Evolutionary conservation across 2,888 invertebrate genomes (phyloP).

Genomic region (Eilema caniola): DNA sequence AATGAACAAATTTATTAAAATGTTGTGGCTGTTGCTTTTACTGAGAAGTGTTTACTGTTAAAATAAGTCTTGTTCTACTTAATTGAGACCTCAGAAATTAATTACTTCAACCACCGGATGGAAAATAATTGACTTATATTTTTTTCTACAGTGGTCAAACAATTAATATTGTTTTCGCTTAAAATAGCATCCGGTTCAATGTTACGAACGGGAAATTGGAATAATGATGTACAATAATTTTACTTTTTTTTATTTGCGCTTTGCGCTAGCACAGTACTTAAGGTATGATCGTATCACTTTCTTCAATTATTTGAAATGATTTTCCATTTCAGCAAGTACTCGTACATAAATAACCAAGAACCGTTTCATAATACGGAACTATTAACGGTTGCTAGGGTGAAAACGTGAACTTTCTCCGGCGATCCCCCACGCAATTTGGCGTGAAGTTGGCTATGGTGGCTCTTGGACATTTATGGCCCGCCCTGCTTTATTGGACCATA

Average conservation of each 20-base stretch:
- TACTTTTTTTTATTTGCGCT: no score
- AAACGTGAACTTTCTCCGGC: slow-evolving; percentile 44
- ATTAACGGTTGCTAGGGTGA: slow-evolving; percentile 46
- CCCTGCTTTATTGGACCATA: slow-evolving; percentile 81
- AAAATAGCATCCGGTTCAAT: neutral
- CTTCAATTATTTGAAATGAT: neutral
- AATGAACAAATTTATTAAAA: neutral
- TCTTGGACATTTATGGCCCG: slow-evolving; percentile 72
- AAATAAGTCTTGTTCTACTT: neutral
- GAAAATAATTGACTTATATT: neutral
- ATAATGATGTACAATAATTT: no score
- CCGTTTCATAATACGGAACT: slow-evolving; percentile 42
- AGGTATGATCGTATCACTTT: neutral
- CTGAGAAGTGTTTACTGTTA: neutral
- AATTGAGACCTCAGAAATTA: neutral
- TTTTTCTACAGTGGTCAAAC: neutral
- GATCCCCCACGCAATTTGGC: slow-evolving; percentile 70
- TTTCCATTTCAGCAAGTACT: neutral
- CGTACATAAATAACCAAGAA: slow-evolving; percentile 46
- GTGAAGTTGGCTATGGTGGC: slow-evolving; percentile 64
- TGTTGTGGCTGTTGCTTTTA: neutral
- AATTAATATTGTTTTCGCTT: neutral
- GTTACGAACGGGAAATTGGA: neutral
- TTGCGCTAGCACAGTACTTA: no score
- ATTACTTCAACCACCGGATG: slow-evolving; percentile 1